Percentiles rank a stretch among this genome's conserved stretches.
Conservation (phyloP, 2,888 invertebrate species). For the Drosophila rellima region DNA sequence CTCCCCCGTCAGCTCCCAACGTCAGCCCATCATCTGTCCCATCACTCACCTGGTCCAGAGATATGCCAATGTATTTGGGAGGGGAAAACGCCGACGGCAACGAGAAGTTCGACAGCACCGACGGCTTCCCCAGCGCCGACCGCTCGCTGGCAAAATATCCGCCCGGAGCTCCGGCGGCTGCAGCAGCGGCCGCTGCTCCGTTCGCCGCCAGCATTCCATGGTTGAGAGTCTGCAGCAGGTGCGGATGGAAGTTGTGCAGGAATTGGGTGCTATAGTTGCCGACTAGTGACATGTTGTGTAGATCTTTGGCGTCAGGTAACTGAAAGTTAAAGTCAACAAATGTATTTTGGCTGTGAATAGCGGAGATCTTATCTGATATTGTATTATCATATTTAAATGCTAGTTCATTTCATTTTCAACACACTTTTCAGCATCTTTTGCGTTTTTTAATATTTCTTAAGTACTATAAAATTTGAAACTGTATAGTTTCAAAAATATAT, state of each 20-base stretch:
- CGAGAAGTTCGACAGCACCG: conserved; percentile 89
- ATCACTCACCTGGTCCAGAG: conserved; percentile 85
- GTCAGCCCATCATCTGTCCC: neutral
- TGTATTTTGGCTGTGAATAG: neutral
- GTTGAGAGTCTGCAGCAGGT: conserved; percentile 90
- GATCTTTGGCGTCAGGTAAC: conserved; percentile 88
- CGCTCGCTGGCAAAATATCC: conserved; percentile 86
- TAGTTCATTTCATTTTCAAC: no score
- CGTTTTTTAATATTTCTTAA: no score
- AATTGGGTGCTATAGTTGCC: conserved; percentile 90
- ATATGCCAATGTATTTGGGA: conserved; percentile 88
- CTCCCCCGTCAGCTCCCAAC: neutral
- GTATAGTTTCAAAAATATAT: no score
- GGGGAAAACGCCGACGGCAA: conserved; percentile 91
- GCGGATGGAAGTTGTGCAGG: conserved; percentile 90
- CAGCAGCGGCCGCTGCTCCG: conserved; percentile 82
- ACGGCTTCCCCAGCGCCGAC: conserved; percentile 87
- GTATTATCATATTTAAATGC: no score
- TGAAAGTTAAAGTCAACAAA: conserved; percentile 40
- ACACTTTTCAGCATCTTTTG: no score
- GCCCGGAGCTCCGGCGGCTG: conserved; percentile 79
- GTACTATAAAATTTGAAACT: no score
- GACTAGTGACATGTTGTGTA: conserved; percentile 89
- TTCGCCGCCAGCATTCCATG: conserved; percentile 87
- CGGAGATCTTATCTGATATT: neutral